Conservation (phyloP, 1,140 invertebrate genomes). For the Eubasilissa regina region DNA sequence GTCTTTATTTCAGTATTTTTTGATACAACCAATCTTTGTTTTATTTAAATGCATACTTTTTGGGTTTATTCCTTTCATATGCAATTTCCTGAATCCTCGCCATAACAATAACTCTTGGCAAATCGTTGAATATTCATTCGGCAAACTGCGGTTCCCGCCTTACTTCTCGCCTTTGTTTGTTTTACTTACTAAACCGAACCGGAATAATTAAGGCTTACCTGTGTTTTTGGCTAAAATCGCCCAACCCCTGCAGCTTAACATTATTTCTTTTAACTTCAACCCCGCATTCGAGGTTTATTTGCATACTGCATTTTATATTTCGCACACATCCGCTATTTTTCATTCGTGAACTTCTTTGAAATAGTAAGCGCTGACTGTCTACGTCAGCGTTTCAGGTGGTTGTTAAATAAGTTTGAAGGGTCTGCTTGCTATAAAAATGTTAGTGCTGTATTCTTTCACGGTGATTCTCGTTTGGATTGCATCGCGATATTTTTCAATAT, state of each 20-base stretch:
- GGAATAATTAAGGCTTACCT: conserved; percentile 38
- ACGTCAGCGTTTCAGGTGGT: conserved; percentile 20
- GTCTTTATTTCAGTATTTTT: background rate
- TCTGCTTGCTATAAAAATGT: background rate
- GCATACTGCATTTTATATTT: conserved; percentile 17
- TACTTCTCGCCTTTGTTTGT: conserved; percentile 10
- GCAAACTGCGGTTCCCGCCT: background rate
- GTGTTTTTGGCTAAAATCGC: background rate
- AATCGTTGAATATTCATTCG: conserved; percentile 38
- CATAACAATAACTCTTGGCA: conserved; percentile 10
- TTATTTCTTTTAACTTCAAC: conserved; percentile 33
- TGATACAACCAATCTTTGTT: conserved; percentile 19
- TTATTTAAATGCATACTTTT: conserved; percentile 25
- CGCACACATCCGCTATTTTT: conserved; percentile 21
- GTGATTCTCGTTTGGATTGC: too few relatives aligned
- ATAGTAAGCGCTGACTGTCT: background rate
- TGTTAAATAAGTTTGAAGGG: conserved; percentile 37
- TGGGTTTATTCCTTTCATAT: conserved; percentile 19
- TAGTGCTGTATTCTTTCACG: too few relatives aligned
- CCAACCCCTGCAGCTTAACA: background rate
- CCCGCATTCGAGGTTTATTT: conserved; percentile 18
- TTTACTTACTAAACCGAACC: background rate
- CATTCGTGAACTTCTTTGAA: conserved; percentile 18
- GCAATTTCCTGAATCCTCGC: conserved; percentile 18
- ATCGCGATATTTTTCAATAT: too few relatives aligned